These are phyloP conservation scores for Mythimna vitellina DNA, from an alignment of 2,888 invertebrate species.

Conservation along the genomic window DNA sequence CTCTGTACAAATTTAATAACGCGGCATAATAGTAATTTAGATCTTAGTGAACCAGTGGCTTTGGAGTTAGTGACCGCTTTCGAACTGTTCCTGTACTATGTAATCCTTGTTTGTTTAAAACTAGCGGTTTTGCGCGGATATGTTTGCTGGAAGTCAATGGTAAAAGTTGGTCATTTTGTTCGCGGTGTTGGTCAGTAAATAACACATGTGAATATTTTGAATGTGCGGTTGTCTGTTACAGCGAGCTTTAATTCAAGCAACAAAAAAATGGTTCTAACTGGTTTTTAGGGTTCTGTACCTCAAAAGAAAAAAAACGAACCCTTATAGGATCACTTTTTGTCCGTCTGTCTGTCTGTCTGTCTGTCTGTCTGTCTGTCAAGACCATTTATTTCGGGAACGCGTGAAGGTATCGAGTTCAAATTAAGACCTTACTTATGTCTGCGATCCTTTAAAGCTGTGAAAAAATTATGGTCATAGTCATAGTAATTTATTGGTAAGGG, in stretches of 20 bases:
- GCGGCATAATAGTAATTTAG: constrained; percentile 62
- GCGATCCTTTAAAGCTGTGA: no score
- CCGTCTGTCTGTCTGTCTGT: no score
- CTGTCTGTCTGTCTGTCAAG: no score
- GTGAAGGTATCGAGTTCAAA: no score
- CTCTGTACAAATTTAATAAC: constrained; percentile 66
- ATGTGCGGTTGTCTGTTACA: background rate
- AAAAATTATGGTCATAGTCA: no score
- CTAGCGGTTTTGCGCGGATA: constrained; percentile 26
- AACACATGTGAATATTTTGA: background rate
- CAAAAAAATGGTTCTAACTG: background rate
- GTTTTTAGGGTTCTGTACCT: no score
- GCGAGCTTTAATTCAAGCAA: background rate
- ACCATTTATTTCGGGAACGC: no score
- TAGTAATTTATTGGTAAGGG: no score
- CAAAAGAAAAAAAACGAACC: no score
- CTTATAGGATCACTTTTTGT: no score
- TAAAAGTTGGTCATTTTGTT: constrained; percentile 17
- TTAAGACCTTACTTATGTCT: no score
- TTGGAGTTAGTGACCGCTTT: constrained; percentile 56
- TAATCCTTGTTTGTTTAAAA: constrained; percentile 41
- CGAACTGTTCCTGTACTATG: constrained; percentile 34
- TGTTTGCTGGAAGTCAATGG: constrained; percentile 4
- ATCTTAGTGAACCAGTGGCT: constrained; percentile 56
- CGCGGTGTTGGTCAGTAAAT: background rate